Evolutionary conservation across 1,140 invertebrate species (phyloP), one percentile per base, ranked within the genome.

Genomic region (Lepidurus apus): DNA sequence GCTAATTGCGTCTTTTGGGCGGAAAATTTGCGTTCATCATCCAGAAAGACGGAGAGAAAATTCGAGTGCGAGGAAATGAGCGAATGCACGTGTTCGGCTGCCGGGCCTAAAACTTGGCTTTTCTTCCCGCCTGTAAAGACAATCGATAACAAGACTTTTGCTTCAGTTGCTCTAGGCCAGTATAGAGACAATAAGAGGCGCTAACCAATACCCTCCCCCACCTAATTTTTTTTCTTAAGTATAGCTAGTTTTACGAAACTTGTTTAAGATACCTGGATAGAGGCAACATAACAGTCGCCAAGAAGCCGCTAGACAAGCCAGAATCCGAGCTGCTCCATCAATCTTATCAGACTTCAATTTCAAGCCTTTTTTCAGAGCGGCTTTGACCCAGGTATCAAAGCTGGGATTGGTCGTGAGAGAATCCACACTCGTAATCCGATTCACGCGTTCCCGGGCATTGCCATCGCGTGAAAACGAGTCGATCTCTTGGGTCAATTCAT

Each of bases 1-100:
- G 75, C 26, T 9, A 79, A n/a, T 21, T 45, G 42, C 44, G 43
- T 47, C 78, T 79, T 79, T 74, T 79, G 78, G n/a, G 74, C 73
- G 4, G 34, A 11, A 26, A 44, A 75, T 10, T 74, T 47, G 13
- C 47, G 44, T n/a, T 74, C 43, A 26, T 79, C 78, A 43, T 79
- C 78, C 78, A 79, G 17, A 42, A 79, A 75, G 13, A 79, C 42
- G 26, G 78, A 45, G 24, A 79, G 43, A 42, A 79, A 79, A 44
- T 79, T 74, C 10, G 78, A 79, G 34, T 79, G 78, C 3, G 65
- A 75, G 73, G 26, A 75, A 24, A 79, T 26, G 43, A 79, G 74
- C 43, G 74, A 74, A 74, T 79, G 74, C 5, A 79, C 42, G 73
- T 79, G 74, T 17, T 43, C 42, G 8, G 75, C 75, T n/a, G 75